Evolutionary conservation across 2,888 invertebrate genomes (phyloP).

Genomic region (Hemistola chrysoprasaria): DNA sequence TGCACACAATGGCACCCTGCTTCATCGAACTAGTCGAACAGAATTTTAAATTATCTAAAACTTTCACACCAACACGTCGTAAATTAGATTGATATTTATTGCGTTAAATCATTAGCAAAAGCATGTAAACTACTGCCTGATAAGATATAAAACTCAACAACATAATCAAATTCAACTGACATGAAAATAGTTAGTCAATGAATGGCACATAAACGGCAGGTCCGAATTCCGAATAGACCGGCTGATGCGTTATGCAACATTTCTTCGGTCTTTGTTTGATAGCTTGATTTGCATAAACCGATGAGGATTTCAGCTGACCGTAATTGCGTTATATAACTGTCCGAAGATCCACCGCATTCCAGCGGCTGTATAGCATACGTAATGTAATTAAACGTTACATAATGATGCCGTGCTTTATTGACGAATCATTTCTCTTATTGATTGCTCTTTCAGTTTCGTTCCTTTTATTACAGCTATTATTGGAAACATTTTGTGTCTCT

Average conservation of each 20-base stretch:
- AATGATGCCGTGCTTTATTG: slow-evolving; percentile 21
- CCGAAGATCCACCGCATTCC: slow-evolving; percentile 29
- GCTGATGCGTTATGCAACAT: slow-evolving; percentile 43
- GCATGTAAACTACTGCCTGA: no score
- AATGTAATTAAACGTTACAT: slow-evolving; percentile 31
- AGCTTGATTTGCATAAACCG: slow-evolving; percentile 46
- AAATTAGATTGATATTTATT: slow-evolving; percentile 16
- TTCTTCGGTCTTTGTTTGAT: slow-evolving; percentile 42
- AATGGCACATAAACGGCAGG: no score
- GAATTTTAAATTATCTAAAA: slow-evolving; percentile 30
- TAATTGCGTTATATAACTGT: slow-evolving; percentile 33
- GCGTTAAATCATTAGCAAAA: slow-evolving; percentile 14
- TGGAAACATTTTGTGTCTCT: no score
- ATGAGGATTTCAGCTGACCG: slow-evolving; percentile 41
- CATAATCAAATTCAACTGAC: no score
- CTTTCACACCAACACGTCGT: slow-evolving; percentile 34
- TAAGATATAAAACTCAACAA: no score
- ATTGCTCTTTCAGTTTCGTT: slow-evolving; percentile 15
- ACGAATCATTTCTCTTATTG: slow-evolving; percentile 11
- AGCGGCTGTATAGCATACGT: slow-evolving; percentile 21
- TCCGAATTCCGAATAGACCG: background rate
- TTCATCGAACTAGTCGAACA: slow-evolving; percentile 22
- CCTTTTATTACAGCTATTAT: slow-evolving; percentile 12
- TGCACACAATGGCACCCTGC: slow-evolving; percentile 34
- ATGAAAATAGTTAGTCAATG: no score